Percentiles rank a stretch among this genome's conserved stretches.
Evolutionary conservation across 1,140 invertebrate genomes (phyloP).

Genomic region (Drosophila ficusphila): DNA sequence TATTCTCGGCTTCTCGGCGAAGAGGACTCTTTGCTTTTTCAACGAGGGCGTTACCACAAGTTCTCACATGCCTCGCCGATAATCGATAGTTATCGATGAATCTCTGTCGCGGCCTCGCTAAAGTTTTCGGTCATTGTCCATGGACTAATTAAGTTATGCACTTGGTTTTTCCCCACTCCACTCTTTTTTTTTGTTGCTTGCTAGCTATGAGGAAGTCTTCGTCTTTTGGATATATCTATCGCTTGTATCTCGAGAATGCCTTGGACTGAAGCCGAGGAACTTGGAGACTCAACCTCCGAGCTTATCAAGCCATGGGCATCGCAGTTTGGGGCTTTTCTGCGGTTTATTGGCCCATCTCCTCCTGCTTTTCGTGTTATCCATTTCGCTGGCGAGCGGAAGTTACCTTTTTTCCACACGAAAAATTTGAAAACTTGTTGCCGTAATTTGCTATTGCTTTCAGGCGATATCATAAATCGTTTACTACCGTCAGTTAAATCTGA

Average conservation of each 20-base stretch:
- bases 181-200: not conserved
- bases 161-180: constrained; percentile 4
- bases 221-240: constrained; percentile 42
- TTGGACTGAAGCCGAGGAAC: not conserved
- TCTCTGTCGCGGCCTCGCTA: constrained; percentile 15
- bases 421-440: constrained; percentile 7
- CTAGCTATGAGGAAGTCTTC: constrained; percentile 58
- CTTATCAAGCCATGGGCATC: constrained; percentile 25
- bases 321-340: constrained; percentile 21
- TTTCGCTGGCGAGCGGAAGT: constrained; percentile 18
- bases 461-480: constrained; percentile 26
- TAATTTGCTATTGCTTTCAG: constrained; percentile 12
- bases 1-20: not conserved
- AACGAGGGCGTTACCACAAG: constrained; percentile 29
- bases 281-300: constrained; percentile 13
- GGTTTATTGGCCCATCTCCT: not conserved
- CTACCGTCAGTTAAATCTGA: not conserved
- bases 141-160: constrained; percentile 68
- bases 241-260: constrained; percentile 48
- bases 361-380: not conserved
- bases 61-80: constrained; percentile 30
- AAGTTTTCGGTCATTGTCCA: constrained; percentile 33
- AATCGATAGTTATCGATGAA: constrained; percentile 36
- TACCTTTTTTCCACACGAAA: constrained; percentile 21
- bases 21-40: too few relatives aligned